These are phyloP conservation scores for Dolichopus griseipennis DNA, from an alignment of 2,888 invertebrate species.

Conservation along the genomic window DNA sequence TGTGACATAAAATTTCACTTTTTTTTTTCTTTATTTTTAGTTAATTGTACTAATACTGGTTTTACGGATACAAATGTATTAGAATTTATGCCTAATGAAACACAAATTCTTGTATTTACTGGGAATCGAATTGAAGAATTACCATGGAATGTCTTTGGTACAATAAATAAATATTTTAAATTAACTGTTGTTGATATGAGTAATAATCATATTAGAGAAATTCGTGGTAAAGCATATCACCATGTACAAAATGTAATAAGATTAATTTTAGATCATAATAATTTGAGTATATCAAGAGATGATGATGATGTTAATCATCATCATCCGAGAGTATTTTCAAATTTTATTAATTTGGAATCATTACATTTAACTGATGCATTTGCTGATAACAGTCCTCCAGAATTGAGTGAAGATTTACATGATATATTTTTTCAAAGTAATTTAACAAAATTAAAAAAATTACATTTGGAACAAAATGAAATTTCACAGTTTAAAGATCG, in stretches of 20 bases:
- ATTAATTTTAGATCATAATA: constrained; percentile 62
- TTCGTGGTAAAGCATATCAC: constrained; percentile 66
- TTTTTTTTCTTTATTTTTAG: constrained; percentile 29
- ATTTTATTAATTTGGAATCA: constrained; percentile 58
- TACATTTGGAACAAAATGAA: constrained; percentile 69
- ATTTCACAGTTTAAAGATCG: constrained; percentile 56
- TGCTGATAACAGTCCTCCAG: constrained; percentile 53
- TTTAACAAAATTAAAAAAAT: constrained; percentile 54
- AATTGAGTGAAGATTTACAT: constrained; percentile 57
- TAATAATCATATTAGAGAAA: constrained; percentile 59
- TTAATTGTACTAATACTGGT: constrained; percentile 60
- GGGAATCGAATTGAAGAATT: constrained; percentile 58
- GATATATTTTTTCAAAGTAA: constrained; percentile 63
- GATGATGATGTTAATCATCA: constrained; percentile 50
- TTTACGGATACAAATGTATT: constrained; percentile 53
- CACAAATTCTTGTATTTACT: constrained; percentile 60
- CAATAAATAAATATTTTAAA: constrained; percentile 48
- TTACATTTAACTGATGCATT: constrained; percentile 67
- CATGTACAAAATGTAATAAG: constrained; percentile 59
- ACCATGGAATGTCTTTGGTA: constrained; percentile 64
- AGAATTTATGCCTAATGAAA: constrained; percentile 53
- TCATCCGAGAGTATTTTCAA: constrained; percentile 61
- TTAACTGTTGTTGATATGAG: constrained; percentile 64
- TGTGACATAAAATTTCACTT: constrained; percentile 34
- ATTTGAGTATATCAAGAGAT: constrained; percentile 51